These are phyloP conservation scores for Corythaixoides concolor DNA, from an alignment of 2,113 vertebrate genomes.

Conservation along the genomic window DNA sequence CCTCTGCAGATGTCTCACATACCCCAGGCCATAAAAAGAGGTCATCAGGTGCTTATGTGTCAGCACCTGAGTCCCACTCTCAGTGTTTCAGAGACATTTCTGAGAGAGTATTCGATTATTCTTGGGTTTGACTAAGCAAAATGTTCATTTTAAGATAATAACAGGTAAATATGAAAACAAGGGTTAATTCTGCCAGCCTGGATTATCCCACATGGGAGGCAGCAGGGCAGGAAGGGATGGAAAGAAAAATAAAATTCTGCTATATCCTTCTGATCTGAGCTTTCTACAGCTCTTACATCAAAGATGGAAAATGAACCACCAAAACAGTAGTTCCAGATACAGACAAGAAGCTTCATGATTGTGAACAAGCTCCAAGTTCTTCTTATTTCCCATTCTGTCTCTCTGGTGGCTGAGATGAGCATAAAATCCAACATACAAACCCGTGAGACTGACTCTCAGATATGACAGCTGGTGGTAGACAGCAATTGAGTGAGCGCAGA, in stretches of 20 bases:
- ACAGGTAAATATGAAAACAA: neutral
- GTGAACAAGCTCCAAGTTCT: neutral
- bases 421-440: neutral
- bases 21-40: neutral
- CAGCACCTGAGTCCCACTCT: neutral
- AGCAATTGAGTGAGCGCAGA: neutral
- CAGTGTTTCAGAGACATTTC: neutral
- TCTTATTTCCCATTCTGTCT: neutral
- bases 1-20: neutral
- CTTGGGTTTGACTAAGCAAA: neutral
- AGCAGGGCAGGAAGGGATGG: neutral
- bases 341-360: neutral
- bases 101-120: neutral
- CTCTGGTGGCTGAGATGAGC: neutral
- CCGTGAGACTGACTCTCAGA: neutral
- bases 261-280: neutral
- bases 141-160: neutral
- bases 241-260: neutral
- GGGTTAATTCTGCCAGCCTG: neutral
- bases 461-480: constrained; percentile 17
- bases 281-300: neutral
- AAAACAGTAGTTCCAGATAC: neutral
- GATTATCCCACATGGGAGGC: neutral
- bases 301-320: neutral
- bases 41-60: neutral